Evolutionary conservation across 2,888 invertebrate species (phyloP).

Genomic region (Cryptocheilus praepositus): DNA sequence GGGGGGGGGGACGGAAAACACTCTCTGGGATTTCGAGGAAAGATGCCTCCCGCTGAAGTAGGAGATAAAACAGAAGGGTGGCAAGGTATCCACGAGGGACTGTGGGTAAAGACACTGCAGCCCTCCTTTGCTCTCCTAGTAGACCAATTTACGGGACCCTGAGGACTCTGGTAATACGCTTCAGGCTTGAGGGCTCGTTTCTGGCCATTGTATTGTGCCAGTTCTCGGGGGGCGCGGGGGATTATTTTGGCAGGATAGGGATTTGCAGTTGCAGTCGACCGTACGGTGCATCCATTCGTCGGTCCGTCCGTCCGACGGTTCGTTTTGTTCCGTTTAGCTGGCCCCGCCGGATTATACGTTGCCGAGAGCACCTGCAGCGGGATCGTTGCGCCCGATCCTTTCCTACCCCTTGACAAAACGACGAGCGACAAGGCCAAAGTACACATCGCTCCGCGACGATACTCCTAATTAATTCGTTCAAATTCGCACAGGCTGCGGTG

Average conservation of each 20-base stretch:
- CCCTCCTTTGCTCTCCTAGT: constrained; percentile 52
- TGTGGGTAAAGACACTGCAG: constrained; percentile 34
- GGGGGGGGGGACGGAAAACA: constrained; percentile 16
- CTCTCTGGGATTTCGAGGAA: constrained; percentile 35
- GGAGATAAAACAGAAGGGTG: constrained; percentile 51
- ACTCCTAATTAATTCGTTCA: neutral
- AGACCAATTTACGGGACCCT: constrained; percentile 70
- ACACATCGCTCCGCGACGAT: neutral
- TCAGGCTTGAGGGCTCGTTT: constrained; percentile 63
- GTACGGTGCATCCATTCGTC: constrained; percentile 27
- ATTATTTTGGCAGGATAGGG: constrained; percentile 58
- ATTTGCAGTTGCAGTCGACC: constrained; percentile 41
- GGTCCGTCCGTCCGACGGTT: constrained; percentile 11
- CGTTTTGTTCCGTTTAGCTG: constrained; percentile 15
- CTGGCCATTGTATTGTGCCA: constrained; percentile 62
- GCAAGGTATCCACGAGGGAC: constrained; percentile 47
- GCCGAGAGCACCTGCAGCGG: constrained; percentile 40
- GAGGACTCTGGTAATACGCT: constrained; percentile 56
- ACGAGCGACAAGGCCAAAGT: neutral
- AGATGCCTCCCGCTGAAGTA: constrained; percentile 33
- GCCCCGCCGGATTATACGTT: constrained; percentile 14
- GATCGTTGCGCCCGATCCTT: constrained; percentile 26
- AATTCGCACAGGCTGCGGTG: constrained; percentile 18
- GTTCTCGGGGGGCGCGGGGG: constrained; percentile 30
- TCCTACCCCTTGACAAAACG: constrained; percentile 4